phyloP scores from a whole-genome alignment of 2,113 vertebrate genomes.

The Delphinus delphis region DNA sequence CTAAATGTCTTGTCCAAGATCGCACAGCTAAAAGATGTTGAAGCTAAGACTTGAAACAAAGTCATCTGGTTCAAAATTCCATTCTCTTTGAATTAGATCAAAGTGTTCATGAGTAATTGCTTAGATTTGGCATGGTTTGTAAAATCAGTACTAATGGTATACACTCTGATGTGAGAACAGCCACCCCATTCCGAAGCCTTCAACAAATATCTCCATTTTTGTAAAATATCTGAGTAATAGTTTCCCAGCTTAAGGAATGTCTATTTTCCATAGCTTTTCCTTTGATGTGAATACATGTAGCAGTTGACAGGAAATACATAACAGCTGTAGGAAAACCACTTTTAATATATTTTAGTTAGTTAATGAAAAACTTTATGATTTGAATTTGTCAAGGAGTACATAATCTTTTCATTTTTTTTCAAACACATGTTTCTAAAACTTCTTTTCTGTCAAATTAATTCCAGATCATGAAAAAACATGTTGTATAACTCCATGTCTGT shows the following conservation, averaged over 20 bases:
- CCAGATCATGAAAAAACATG: neutral
- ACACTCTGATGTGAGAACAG: neutral
- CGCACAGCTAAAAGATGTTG: neutral
- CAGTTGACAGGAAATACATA: neutral
- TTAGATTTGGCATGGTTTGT: neutral
- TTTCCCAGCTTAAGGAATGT: neutral
- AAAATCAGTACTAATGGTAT: neutral
- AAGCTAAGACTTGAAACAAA: neutral
- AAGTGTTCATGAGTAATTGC: neutral
- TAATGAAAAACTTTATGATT: neutral
- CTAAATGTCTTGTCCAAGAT: neutral
- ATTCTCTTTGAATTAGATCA: neutral
- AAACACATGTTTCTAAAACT: neutral
- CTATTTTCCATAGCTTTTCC: neutral
- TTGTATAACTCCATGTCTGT: neutral
- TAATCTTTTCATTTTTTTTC: neutral
- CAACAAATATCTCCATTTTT: neutral
- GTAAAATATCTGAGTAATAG: neutral
- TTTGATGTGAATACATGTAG: neutral
- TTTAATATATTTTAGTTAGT: neutral
- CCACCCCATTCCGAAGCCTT: neutral
- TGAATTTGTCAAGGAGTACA: neutral
- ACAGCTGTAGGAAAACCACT: neutral
- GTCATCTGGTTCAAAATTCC: neutral
- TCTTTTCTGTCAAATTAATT: slow-evolving; percentile 28